Conservation (phyloP, 2,797 vertebrate genomes). For the Stomatorhinus walkeri region DNA sequence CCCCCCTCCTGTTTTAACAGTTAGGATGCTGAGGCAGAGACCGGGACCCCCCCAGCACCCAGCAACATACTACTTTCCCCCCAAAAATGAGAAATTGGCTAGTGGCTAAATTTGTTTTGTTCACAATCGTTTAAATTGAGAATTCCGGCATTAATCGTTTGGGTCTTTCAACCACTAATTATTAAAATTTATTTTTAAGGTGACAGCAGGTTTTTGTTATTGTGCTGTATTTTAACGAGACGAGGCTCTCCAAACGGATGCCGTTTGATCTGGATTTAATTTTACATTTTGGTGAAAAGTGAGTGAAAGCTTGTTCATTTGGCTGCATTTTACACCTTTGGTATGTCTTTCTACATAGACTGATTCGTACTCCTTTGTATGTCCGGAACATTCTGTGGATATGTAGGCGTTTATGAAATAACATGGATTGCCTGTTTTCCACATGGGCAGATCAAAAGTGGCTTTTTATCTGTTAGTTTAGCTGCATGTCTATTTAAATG, state of each 20-base stretch:
- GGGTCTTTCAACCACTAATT: not conserved
- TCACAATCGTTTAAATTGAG: not conserved
- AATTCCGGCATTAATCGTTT: not conserved
- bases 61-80: not conserved
- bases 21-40: not conserved
- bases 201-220: not conserved
- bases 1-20: constrained; percentile 11
- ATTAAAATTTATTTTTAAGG: not conserved
- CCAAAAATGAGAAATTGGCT: not conserved
- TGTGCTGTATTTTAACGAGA: not conserved
- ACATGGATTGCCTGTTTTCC: not conserved
- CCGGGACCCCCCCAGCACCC: not conserved
- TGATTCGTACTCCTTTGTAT: not conserved
- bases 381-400: not conserved
- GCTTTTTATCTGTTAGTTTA: not conserved
- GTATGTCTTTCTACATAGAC: not conserved
- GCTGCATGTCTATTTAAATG: not conserved
- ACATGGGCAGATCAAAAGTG: not conserved
- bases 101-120: not conserved
- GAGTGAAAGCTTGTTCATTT: not conserved
- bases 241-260: not conserved
- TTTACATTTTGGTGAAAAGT: not conserved
- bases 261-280: not conserved
- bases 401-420: not conserved
- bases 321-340: not conserved